Conservation (phyloP, 2,888 invertebrate genomes). For the Cheiracanthium punctorium region DNA sequence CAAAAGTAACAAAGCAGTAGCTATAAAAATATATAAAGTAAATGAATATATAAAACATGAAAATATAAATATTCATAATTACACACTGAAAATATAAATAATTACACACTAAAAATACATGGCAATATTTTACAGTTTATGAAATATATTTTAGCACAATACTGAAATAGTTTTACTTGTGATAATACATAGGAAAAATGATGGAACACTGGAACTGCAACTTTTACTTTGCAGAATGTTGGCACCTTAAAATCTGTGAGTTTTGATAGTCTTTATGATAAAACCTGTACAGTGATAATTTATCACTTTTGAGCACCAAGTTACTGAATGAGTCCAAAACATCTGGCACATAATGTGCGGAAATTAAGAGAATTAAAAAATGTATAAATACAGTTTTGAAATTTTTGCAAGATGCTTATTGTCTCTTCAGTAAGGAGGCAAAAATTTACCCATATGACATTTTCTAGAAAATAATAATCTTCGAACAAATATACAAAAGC, state of each 20-base stretch:
- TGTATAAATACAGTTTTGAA: slow-evolving; percentile 38
- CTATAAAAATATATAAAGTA: neutral
- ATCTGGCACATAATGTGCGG: neutral
- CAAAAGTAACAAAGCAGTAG: neutral
- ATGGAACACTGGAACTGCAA: slow-evolving; percentile 36
- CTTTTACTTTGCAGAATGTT: slow-evolving; percentile 36
- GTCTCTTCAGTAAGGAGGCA: slow-evolving; percentile 18
- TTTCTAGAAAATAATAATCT: slow-evolving; percentile 32
- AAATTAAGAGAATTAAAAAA: slow-evolving; percentile 26
- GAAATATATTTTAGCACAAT: neutral
- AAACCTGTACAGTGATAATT: slow-evolving; percentile 58
- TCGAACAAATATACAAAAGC: slow-evolving; percentile 3
- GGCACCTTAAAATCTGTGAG: slow-evolving; percentile 68
- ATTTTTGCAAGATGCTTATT: slow-evolving; percentile 16
- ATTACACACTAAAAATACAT: neutral
- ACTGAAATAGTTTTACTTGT: neutral
- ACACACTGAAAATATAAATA: neutral
- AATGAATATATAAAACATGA: neutral
- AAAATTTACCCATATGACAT: slow-evolving; percentile 9
- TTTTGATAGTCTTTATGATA: slow-evolving; percentile 62
- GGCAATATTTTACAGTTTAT: neutral
- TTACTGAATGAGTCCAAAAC: slow-evolving; percentile 43
- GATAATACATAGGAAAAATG: slow-evolving; percentile 31
- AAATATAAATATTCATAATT: neutral
- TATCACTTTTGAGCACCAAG: slow-evolving; percentile 62